Base-by-base conservation (phyloP, 2,797 vertebrate genomes). In the Dermochelys coriacea region DNA sequence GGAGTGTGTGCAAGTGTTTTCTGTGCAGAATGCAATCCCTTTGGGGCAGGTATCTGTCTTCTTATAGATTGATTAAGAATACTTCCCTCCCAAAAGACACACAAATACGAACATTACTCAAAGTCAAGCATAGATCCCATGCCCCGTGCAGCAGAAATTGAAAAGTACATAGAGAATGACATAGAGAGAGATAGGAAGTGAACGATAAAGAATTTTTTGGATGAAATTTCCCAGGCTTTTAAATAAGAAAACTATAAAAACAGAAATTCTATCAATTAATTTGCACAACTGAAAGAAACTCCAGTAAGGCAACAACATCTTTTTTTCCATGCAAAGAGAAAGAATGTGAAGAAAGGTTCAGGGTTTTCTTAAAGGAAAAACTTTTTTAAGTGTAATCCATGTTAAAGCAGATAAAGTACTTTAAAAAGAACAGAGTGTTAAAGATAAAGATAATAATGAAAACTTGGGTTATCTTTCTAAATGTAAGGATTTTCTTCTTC, bases 201-300 rank as follows among this genome's bases (percentile, higher is more conserved):
- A 82, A 55, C 86, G 49, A 77, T 82, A 94, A 87, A 59, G 37
- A 59, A 82, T 93, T 85, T 51, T 95, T 94, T 78, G 82, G 68
- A 82, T 90, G 86, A 54, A 80, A 93, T 95, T 96, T 96, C 84
- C 82, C 80, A 64, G 90, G 87, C 79, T 96, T 96, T 94, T 91
- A 81, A 96, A 96, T 88, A 84, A 96, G 15, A 93, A 89, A 85
- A 93, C 12, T 77, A 7, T 86, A 95, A 94, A 96, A 79, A 77
- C 75, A 92, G 90, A 95, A 86, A 88, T 94, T 90, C 93, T 95
- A 94, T 95, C 89, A 93, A 94, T 89, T 49, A 47, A 89, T 77
- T 96, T 82, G 84, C 87, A 23, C n/a, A 96, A 90, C 49, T 94
- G 86, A 95, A 93, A 80, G 61, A 94, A 34, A 93, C 61, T 86